These are phyloP conservation scores for Fratercula arctica DNA, from an alignment of 2,797 vertebrate species.

Conservation along the genomic window DNA sequence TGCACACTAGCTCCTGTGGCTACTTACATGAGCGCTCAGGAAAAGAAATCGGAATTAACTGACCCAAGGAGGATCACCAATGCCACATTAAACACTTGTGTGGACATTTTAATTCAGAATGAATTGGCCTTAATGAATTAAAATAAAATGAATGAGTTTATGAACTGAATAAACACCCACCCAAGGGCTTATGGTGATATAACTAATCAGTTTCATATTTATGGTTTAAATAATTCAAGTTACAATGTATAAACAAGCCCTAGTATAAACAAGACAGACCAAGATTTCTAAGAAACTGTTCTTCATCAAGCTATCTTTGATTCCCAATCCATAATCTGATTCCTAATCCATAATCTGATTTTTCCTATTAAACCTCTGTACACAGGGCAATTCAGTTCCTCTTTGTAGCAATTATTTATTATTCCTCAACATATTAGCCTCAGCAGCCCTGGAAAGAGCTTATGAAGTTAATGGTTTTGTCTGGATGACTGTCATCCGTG, in stretches of 20 bases:
- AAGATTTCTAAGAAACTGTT: neutral
- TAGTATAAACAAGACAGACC: neutral
- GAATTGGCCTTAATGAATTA: neutral
- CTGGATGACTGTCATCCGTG: neutral
- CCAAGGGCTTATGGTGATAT: neutral
- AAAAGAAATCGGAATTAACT: neutral
- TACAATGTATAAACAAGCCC: neutral
- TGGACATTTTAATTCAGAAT: conserved; percentile 9
- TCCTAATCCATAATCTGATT: neutral
- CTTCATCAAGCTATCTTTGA: neutral
- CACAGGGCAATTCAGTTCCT: neutral
- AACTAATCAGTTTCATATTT: conserved; percentile 19
- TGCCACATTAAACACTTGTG: neutral
- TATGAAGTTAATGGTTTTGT: neutral
- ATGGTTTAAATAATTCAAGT: conserved; percentile 32
- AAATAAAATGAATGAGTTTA: conserved; percentile 26
- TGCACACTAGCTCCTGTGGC: neutral
- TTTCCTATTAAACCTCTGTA: neutral
- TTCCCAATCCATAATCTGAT: neutral
- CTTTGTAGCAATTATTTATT: conserved; percentile 10
- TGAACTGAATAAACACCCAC: conserved; percentile 15
- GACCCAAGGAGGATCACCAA: neutral
- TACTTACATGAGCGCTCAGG: neutral
- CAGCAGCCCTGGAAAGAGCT: neutral
- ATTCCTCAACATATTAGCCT: neutral